phyloP scores from a whole-genome alignment of 2,888 invertebrate genomes.

The Amorpha juglandis region DNA sequence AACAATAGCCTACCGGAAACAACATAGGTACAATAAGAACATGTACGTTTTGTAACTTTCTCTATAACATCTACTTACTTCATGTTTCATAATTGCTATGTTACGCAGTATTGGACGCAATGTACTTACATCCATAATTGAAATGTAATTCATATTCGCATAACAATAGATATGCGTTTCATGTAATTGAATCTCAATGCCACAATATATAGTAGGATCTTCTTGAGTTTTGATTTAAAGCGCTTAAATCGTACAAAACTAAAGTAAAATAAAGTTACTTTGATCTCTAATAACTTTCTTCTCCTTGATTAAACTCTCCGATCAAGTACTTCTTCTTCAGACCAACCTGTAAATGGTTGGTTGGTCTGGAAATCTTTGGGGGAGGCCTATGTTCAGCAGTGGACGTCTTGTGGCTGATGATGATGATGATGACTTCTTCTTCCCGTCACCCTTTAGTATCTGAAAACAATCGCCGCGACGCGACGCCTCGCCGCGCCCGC shows the following conservation, averaged over 20 bases:
- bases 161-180: neutral
- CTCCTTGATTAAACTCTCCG: too few relatives aligned
- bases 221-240: neutral
- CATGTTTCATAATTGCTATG: slow-evolving; percentile 11
- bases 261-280: too few relatives aligned
- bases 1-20: slow-evolving; percentile 71
- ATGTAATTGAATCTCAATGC: neutral
- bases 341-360: too few relatives aligned
- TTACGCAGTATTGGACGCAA: slow-evolving; percentile 18
- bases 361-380: too few relatives aligned
- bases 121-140: slow-evolving; percentile 43
- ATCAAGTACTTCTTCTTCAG: too few relatives aligned
- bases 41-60: slow-evolving; percentile 58
- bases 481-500: too few relatives aligned
- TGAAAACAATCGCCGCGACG: too few relatives aligned
- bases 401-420: too few relatives aligned
- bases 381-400: too few relatives aligned
- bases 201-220: neutral
- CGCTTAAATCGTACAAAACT: neutral
- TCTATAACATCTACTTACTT: slow-evolving; percentile 36
- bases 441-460: too few relatives aligned
- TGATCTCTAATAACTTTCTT: too few relatives aligned
- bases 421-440: too few relatives aligned
- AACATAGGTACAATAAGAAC: slow-evolving; percentile 47
- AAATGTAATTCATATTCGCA: slow-evolving; percentile 29